Base-by-base conservation (phyloP, 2,113 vertebrate species). In the Pheucticus melanocephalus region DNA sequence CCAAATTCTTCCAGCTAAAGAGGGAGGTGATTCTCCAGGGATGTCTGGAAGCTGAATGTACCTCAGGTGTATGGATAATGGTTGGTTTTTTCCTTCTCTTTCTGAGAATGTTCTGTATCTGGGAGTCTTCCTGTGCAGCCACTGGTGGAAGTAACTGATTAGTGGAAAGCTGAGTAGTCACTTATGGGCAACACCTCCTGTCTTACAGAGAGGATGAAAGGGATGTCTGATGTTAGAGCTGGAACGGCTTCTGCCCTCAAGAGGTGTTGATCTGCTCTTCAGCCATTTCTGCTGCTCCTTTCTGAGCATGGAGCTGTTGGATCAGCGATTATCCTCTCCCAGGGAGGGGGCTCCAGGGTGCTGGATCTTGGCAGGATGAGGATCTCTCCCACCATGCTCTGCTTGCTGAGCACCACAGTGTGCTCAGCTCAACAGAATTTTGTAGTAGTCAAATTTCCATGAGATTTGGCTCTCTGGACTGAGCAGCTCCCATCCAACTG, bases 391-490 rank as follows among this genome's bases (percentile, higher is more conserved):
- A 37, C 39, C 5, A 1, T 3, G 24, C 33, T 83, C 35, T 92
- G 42, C 25, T n/a, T 12, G 12, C 33, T 68, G 70, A 48, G 28
- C 6, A 24, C 37, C 15, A 40, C 14, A 10, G 8, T 33, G 24
- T 22, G 22, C 45, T 61, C 0, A 0, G 11, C 33, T 80, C 71
- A 85, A 17, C n/a, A 44, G 39, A 53, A 39, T 31, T 72, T 56
- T 48, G 22, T 48, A 45, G 11, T 33, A 27, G 10, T 35, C 25
- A 50, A n/a, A 19, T 39, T 90, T 69, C 50, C 0, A 0, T 31
- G 50, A 53, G 47, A 45, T 70, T 79, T 79, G 18, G 2, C 14
- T 31, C 12, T 82, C 18, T 1, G 60, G 45, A 5, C 7, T 44
- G 54, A 79, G 21, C 30, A 47, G 19, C 21, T 61, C 28, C 61